Percentiles rank a stretch among this genome's conserved stretches.
Conservation (phyloP, 2,797 vertebrate species). For the Peromyscus melanophrys region DNA sequence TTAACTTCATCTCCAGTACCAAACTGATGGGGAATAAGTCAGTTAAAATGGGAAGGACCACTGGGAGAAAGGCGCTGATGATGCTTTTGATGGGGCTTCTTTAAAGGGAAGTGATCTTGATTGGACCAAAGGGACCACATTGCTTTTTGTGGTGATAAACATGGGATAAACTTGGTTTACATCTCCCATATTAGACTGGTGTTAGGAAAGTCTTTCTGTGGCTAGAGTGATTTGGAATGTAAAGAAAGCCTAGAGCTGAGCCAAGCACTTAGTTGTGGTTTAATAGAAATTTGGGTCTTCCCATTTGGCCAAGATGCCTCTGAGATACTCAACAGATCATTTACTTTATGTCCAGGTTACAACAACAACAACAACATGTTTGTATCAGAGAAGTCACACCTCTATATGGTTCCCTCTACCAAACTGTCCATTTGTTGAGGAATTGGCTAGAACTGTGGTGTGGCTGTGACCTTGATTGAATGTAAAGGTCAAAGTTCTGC, state of each 20-base stretch:
- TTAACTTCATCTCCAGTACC: constrained; percentile 65
- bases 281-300: neutral
- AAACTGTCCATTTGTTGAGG: neutral
- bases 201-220: neutral
- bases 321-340: neutral
- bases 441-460: neutral
- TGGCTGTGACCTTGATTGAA: neutral
- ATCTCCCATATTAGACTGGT: neutral
- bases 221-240: neutral
- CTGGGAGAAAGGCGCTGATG: neutral
- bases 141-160: neutral
- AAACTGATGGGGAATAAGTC: constrained; percentile 23
- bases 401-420: constrained; percentile 10
- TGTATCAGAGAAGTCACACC: neutral
- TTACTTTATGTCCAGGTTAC: neutral
- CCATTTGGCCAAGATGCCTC: neutral
- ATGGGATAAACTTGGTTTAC: neutral
- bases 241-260: neutral
- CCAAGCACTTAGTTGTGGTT: neutral
- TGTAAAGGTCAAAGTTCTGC: neutral
- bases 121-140: neutral
- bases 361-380: neutral
- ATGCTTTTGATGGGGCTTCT: neutral
- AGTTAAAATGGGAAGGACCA: neutral
- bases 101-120: neutral